These are phyloP conservation scores for Ornithoptera alexandrae DNA, from an alignment of 2,888 invertebrate species.

Conservation along the genomic window DNA sequence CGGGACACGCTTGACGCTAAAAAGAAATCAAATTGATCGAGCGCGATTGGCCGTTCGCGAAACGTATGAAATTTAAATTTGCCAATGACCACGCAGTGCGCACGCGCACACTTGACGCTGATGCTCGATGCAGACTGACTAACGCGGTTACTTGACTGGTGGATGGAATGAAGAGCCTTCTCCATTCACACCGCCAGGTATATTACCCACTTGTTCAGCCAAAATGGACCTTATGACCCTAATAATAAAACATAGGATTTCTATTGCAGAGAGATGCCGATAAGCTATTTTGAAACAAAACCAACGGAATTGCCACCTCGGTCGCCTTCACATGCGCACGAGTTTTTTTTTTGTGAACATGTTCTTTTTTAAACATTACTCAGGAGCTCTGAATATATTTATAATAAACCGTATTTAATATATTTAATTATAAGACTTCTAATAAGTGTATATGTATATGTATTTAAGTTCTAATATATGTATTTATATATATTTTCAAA, in stretches of 20 bases:
- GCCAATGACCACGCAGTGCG: constrained; percentile 50
- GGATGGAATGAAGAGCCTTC: constrained; percentile 62
- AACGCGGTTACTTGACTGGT: constrained; percentile 70
- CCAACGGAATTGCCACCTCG: constrained; percentile 59
- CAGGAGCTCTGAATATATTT: neutral
- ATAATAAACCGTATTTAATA: neutral
- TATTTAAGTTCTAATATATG: no score
- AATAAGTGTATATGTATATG: no score
- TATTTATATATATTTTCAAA: no score
- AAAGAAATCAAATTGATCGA: constrained; percentile 66
- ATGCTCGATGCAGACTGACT: constrained; percentile 63
- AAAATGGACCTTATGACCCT: constrained; percentile 34
- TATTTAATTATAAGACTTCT: no score
- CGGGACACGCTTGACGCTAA: constrained; percentile 63
- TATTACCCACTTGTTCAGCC: constrained; percentile 37
- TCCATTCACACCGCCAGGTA: constrained; percentile 68
- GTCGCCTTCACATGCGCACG: constrained; percentile 74
- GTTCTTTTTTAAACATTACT: constrained; percentile 50
- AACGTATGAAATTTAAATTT: constrained; percentile 66
- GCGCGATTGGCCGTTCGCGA: constrained; percentile 63
- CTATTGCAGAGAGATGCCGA: constrained; percentile 24
- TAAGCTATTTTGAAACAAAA: constrained; percentile 40
- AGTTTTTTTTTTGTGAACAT: constrained; percentile 66
- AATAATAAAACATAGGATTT: constrained; percentile 32
- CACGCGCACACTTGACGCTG: constrained; percentile 59